These are phyloP conservation scores for Bombyx mandarina DNA, from an alignment of 1,140 invertebrate genomes.

Conservation along the genomic window DNA sequence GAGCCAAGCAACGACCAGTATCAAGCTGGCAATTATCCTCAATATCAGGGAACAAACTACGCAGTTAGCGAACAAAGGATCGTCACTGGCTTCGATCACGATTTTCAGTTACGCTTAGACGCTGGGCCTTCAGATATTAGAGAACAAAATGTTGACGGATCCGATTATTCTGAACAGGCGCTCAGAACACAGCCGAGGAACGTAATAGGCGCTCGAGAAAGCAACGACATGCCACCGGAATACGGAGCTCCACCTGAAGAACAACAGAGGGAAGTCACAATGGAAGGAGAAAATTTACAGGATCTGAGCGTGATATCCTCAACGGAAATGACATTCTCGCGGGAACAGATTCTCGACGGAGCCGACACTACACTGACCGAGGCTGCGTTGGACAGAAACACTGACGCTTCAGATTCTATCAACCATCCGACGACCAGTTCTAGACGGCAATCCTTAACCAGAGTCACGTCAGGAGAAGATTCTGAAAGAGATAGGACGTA, in stretches of 20 bases:
- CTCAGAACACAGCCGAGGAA: constrained; percentile 45
- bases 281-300: constrained; percentile 74
- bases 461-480: constrained; percentile 57
- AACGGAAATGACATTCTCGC: constrained; percentile 40
- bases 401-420: constrained; percentile 31
- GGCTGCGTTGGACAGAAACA: constrained; percentile 31
- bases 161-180: constrained; percentile 57
- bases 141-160: constrained; percentile 65
- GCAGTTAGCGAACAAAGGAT: constrained; percentile 55
- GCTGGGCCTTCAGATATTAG: constrained; percentile 40
- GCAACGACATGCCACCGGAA: constrained; percentile 32
- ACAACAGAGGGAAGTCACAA: constrained; percentile 67
- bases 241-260: constrained; percentile 43
- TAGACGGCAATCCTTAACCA: constrained; percentile 43
- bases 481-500: constrained; percentile 55
- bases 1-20: constrained; percentile 60
- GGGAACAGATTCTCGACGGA: constrained; percentile 50
- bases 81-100: constrained; percentile 65
- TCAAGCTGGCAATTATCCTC: constrained; percentile 10
- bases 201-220: constrained; percentile 42
- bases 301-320: constrained; percentile 60
- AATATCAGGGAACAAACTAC: constrained; percentile 42
- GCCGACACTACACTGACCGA: constrained; percentile 32
- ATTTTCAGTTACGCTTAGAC: constrained; percentile 36
- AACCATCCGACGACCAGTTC: constrained; percentile 39